Base-by-base conservation (phyloP, 2,797 vertebrate genomes). In the Cynopterus sphinx region DNA sequence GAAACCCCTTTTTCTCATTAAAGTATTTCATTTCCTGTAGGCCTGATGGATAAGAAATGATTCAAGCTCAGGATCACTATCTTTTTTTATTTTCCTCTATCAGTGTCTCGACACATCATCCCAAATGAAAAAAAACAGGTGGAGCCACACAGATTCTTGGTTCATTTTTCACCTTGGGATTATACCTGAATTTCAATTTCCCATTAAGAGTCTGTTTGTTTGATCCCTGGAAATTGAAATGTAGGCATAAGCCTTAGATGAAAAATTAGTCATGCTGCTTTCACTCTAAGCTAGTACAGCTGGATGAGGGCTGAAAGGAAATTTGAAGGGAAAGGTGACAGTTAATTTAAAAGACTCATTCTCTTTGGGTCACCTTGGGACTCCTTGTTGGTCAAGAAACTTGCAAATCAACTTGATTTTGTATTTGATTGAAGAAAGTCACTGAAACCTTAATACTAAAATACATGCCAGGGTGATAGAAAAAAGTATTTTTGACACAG, bases 141-240 rank as follows among this genome's bases (percentile, higher is more conserved):
- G 78, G 92, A 91, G 85, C 31, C 73, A 95, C 59, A 49, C 16
- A 3, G 86, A 79, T 97, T 67, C 78, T 77, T 96, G 86, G 83
- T 92, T 97, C 97, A 97, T 97, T 97, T 98, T 97, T 96, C 92
- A 96, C 95, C 92, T 96, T 95, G 90, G 95, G 96, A 96, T 97
- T 98, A 87, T 97, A 97, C 97, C 95, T 97, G 97, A 96, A 96
- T 97, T 97, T 97, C 96, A 97, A 95, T 97, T 97, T 98, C 95
- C 95, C 93, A 97, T 97, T 95, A 96, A 96, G 79, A 96, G 65
- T 95, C 95, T 93, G 87, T 97, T 95, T 97, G 92, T 97, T 97
- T 96, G 96, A 97, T 97, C 93, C 93, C 78, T 68, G 95, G 96
- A 97, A 98, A 98, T 96, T 97, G 96, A 97, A 97, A 98, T 91